Conservation (phyloP, 2,888 invertebrate genomes). For the Crematogaster levior region DNA sequence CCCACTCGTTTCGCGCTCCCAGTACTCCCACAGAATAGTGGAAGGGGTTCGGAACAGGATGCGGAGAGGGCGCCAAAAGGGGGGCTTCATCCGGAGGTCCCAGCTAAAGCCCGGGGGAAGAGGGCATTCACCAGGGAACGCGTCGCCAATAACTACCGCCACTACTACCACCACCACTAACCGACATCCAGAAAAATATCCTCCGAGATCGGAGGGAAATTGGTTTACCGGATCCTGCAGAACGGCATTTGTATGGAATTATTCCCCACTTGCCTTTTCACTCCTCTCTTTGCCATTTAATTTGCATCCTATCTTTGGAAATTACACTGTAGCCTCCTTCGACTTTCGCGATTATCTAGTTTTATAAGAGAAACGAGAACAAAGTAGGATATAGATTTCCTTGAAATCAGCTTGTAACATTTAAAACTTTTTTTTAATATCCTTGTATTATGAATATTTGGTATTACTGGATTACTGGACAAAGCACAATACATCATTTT, state of each 20-base stretch:
- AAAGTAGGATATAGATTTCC: not conserved
- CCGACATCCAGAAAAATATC: constrained; percentile 54
- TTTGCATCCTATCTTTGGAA: constrained; percentile 37
- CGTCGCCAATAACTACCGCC: constrained; percentile 55
- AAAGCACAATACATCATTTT: not conserved
- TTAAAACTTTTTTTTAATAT: not conserved
- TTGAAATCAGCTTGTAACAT: not conserved
- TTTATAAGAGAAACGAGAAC: not conserved
- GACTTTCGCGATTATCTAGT: not conserved
- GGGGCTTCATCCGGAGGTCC: constrained; percentile 72
- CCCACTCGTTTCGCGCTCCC: constrained; percentile 54
- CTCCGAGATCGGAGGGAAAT: constrained; percentile 48
- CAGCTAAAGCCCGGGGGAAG: constrained; percentile 72
- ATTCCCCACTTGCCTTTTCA: not conserved
- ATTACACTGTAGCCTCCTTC: not conserved
- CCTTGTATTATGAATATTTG: not conserved
- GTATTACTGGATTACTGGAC: too few relatives aligned
- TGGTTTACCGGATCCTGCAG: constrained; percentile 43
- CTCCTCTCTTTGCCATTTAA: constrained; percentile 4
- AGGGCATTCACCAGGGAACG: constrained; percentile 69
- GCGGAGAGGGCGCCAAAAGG: constrained; percentile 22
- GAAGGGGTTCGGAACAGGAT: constrained; percentile 30
- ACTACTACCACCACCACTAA: constrained; percentile 44
- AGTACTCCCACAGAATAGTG: constrained; percentile 32
- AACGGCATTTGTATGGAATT: constrained; percentile 29